Base-by-base conservation (phyloP, 1,140 invertebrate species). In the Diuraphis noxia region DNA sequence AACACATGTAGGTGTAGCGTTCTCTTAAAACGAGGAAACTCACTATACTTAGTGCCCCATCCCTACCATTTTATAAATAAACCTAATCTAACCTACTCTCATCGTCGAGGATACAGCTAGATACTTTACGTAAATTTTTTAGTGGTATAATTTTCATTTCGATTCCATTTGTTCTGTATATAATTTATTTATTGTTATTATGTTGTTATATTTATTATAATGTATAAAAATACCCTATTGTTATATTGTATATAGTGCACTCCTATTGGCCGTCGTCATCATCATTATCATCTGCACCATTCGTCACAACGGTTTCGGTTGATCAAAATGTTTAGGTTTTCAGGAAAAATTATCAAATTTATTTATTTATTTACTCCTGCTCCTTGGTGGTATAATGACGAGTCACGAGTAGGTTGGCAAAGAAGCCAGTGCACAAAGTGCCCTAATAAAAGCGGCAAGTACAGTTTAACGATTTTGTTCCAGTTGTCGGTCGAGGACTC, bases 381-480 rank as follows among this genome's bases (percentile, higher is more conserved):
- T 72, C 5, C 5, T 72, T 72, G 30, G 30, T 49, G n/a, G n/a
- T 40, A 63, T 63, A 56, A 63, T 56, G 49, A 38, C 81, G 40
- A 30, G 21, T 56, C 36, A 38, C 81, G 40, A 30, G 21, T 30
- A 6, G 40, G 25, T 82, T 40, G 46, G 36, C 34, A 72, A 5
- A 72, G 56, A 34, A 8, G 13, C 23, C 4, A 23, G 34, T 40
- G n/a, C 30, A 72, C 63, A 21, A 72, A 72, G 63, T 43, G 88
- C 49, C 36, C 86, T 41, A 72, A 56, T 72, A 63, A 72, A 63
- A 88, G 52, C 23, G 52, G 36, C 85, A 38, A 88, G 25, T 77
- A 40, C 88, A 89, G 40, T 90, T 90, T 79, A 90, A 79, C 63
- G 88, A 90, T 90, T 90, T 90, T 90, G 88, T 90, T 90, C 88